Evolutionary conservation across 2,888 invertebrate species (phyloP), one percentile per base, ranked within the genome.

Genomic region (Hirtodrosophila alboralis): DNA sequence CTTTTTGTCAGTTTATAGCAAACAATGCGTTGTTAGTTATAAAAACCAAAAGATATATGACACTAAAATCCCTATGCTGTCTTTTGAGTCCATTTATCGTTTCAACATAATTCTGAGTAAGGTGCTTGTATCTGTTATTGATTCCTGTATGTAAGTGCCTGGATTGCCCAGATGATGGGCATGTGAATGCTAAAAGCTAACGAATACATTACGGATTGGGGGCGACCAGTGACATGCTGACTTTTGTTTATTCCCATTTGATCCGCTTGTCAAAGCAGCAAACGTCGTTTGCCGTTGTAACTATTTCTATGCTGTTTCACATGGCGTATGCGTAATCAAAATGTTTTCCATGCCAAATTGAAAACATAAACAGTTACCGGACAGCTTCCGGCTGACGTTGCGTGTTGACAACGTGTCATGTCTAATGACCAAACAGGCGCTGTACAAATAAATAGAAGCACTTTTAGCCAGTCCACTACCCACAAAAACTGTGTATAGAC

Each of bases 241-340:
- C 49, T 71, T 66, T 72, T 66, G 69, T 68, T 65, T 67, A 68
- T 75, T 68, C 38, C 45, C 40, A 61, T 59, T 67, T 62, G 72
- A 64, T 65, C 61, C 58, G 75, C 72, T 62, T 77, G 76, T 75
- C 75, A 75, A 77, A 75, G 75, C 62, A 43, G 56, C 40, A 47
- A 51, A 63, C 66, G 12, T 26, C 13, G 6, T 26, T 14, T 12
- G 28, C 31, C 40, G 37, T 53, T 43, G 40, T 23, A 5, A 23
- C 6, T 8, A 23, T 40, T 30, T 28, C 31, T 51, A 57, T 57
- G 58, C 56, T 16, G 62, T 31, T 41, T 53, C 68, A 67, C 75
- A 62, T 41, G 76, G 58, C 77, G 79, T 75, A 73, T 78, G 76
- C 73, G 73, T 69, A 77, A 70, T 78, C 79, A 79, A 78, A 78